Base-by-base conservation (phyloP, 2,113 vertebrate species). In the Phalacrocorax pelagicus region DNA sequence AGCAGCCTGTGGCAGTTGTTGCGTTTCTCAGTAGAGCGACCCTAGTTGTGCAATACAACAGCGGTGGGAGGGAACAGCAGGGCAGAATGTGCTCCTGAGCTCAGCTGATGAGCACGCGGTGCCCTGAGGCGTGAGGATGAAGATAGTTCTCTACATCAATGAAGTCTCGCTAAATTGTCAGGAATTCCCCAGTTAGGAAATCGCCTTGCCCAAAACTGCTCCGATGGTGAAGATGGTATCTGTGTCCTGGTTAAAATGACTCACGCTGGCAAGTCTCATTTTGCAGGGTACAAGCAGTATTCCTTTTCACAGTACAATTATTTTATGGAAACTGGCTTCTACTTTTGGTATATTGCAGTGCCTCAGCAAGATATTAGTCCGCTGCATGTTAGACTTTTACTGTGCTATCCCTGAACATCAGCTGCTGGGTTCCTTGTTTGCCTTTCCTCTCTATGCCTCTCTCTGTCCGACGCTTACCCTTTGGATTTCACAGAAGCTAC, bases 171-270 rank as follows among this genome's bases (percentile, higher is more conserved):
- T 26, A 10, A 65, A 77, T 18, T 12, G 23, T 18, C 59, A 91
- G 72, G 71, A 91, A 93, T 88, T 91, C 66, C 81, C 81, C 88
- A 27, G 73, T 34, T 20, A 74, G 74, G 81, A 82, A 91, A 93
- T 27, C 3, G 8, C 65, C 55, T 29, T 81, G 59, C 62, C 83
- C 57, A 10, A 14, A 65, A 70, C 52, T 34, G 32, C 66, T 49
- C 32, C 4, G 69, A 9, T 23, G 40, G 42, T 17, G 58, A 23
- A 72, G 90, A 49, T 67, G 69, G 34, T 61, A 71, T 71, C 79
- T 32, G 0, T 10, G 57, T 44, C 85, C 75, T 6, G 29, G n/a
- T 24, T n/a, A 12, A 15, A 32, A 7, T 63, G 82, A 87, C 49
- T 94, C 93, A 66, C 0, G 1, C 47, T 46, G 57, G 71, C 75